These are phyloP conservation scores for Ormyrus thymus DNA, from an alignment of 2,888 invertebrate species.

Conservation along the genomic window DNA sequence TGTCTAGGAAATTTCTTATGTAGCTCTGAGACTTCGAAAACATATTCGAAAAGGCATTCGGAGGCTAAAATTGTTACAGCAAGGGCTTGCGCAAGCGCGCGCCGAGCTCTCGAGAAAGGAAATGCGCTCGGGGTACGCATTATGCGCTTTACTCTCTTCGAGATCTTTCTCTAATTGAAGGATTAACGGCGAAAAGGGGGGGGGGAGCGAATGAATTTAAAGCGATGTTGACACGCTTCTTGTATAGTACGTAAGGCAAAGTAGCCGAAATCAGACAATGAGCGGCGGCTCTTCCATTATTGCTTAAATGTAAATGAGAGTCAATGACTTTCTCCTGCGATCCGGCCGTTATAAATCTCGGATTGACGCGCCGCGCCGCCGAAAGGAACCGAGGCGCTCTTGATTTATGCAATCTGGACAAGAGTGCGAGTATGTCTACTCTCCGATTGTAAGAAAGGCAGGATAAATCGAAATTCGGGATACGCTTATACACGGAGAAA, in stretches of 20 bases:
- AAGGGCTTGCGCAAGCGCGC: no score
- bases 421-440: constrained; percentile 10
- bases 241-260: no score
- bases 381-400: constrained; percentile 41
- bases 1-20: background rate
- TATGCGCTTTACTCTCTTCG: no score
- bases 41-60: no score
- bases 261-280: constrained; percentile 20
- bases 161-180: background rate
- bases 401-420: constrained; percentile 54
- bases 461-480: constrained; percentile 7
- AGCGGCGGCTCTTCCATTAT: constrained; percentile 45
- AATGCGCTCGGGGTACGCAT: no score
- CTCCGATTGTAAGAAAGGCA: background rate
- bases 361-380: constrained; percentile 42
- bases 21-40: no score
- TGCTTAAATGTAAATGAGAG: constrained; percentile 54
- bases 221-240: constrained; percentile 21
- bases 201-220: constrained; percentile 22
- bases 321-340: constrained; percentile 53
- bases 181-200: background rate
- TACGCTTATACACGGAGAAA: no score
- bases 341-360: constrained; percentile 52
- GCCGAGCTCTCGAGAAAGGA: no score
- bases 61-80: no score